phyloP scores from a whole-genome alignment of 35 echinoderm and acorn worm genomes.

The Acanthaster planci region DNA sequence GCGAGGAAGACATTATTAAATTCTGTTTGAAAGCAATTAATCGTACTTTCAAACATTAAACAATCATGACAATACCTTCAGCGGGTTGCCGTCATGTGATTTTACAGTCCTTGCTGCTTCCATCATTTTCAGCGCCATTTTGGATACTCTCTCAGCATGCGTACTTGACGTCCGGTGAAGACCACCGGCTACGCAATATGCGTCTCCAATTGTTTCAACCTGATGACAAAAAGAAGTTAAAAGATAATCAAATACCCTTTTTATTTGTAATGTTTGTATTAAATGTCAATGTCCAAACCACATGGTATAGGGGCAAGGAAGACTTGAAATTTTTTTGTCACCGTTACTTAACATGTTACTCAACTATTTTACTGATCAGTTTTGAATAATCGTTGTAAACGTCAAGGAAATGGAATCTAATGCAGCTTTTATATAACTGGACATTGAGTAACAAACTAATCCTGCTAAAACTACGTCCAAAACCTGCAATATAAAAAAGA shows the following conservation, averaged over 20 bases:
- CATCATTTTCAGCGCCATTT: slow-evolving; percentile 98
- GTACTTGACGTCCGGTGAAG: slow-evolving; percentile 51
- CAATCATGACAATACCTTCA: slow-evolving; percentile 47
- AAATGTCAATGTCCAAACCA: not conserved
- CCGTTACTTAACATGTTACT: too few relatives aligned
- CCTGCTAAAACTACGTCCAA: too few relatives aligned
- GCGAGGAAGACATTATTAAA: too few relatives aligned
- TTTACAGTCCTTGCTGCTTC: slow-evolving; percentile 75
- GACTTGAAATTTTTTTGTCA: too few relatives aligned
- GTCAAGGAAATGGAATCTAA: too few relatives aligned
- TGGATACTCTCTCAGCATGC: slow-evolving; percentile 81
- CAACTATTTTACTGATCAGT: too few relatives aligned
- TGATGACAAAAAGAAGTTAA: slow-evolving; percentile 32
- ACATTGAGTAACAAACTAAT: too few relatives aligned
- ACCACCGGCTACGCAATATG: slow-evolving; percentile 92
- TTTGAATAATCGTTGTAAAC: too few relatives aligned
- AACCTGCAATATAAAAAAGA: too few relatives aligned
- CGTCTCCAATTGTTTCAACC: slow-evolving; percentile 97
- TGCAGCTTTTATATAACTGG: too few relatives aligned
- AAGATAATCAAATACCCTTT: not conserved
- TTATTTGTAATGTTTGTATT: too few relatives aligned
- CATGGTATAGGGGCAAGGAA: not conserved
- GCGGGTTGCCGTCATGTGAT: slow-evolving; percentile 80
- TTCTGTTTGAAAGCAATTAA: too few relatives aligned
- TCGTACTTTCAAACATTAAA: not conserved